phyloP scores from a whole-genome alignment of 2,797 vertebrate species.

The Vipera latastei region DNA sequence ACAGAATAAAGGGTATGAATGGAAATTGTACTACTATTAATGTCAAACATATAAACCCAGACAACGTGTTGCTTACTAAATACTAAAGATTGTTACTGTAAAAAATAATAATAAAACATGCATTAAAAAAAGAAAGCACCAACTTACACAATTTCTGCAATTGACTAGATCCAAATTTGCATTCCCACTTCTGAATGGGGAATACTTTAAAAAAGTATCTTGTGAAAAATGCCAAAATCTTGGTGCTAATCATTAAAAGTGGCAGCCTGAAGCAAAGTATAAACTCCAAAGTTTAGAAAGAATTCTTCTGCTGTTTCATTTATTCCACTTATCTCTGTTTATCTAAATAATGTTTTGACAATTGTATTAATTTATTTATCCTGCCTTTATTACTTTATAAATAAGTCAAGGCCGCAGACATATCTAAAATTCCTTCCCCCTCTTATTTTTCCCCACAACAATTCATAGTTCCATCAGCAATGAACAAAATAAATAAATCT shows the following conservation, averaged over 20 bases:
- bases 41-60: too few species aligned
- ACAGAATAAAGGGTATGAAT: too few species aligned
- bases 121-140: not conserved
- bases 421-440: not conserved
- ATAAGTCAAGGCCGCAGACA: not conserved
- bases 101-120: too few species aligned
- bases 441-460: not conserved
- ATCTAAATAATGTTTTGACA: not conserved
- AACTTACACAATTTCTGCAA: not conserved
- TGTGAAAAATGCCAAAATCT: not conserved
- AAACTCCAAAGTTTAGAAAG: not conserved
- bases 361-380: not conserved
- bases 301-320: not conserved
- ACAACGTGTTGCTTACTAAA: too few species aligned
- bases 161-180: not conserved
- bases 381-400: not conserved
- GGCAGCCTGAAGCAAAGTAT: not conserved
- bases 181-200: not conserved
- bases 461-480: not conserved
- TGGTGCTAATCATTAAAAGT: not conserved
- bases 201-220: not conserved
- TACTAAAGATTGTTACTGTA: too few species aligned
- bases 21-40: too few species aligned
- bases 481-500: not conserved
- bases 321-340: not conserved